Conservation (phyloP, 1,140 invertebrate species). For the Drosophila burlai region DNA sequence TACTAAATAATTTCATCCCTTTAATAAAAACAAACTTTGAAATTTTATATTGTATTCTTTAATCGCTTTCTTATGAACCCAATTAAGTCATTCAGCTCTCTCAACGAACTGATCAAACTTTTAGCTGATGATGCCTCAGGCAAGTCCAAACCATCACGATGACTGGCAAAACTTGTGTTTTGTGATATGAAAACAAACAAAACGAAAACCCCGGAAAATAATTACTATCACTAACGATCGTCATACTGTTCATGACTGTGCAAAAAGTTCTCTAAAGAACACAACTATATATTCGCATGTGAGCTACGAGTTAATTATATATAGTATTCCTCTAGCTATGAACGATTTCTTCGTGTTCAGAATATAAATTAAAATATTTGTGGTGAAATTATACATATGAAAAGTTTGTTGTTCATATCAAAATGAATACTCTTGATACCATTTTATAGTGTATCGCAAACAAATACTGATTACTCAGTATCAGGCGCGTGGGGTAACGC, state of each 20-base stretch:
- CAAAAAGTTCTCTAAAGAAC: neutral
- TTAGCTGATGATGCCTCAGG: neutral
- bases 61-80: neutral
- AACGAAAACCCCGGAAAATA: neutral
- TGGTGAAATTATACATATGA: neutral
- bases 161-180: neutral
- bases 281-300: neutral
- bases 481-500: neutral
- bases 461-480: neutral
- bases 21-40: neutral
- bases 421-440: neutral
- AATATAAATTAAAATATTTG: neutral
- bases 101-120: neutral
- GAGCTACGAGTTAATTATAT: neutral
- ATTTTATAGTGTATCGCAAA: neutral
- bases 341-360: neutral
- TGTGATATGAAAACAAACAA: slow-evolving; percentile 7
- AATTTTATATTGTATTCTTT: neutral
- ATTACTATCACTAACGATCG: slow-evolving; percentile 2
- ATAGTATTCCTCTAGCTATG: neutral
- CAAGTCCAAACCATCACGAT: neutral
- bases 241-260: neutral
- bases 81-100: neutral
- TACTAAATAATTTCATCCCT: neutral
- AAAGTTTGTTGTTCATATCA: neutral